A percentile compares a stretch with the other conserved stretches of the same genome.
phyloP scores from a whole-genome alignment of 2,113 vertebrate genomes.

The Bolborhynchus lineola region DNA sequence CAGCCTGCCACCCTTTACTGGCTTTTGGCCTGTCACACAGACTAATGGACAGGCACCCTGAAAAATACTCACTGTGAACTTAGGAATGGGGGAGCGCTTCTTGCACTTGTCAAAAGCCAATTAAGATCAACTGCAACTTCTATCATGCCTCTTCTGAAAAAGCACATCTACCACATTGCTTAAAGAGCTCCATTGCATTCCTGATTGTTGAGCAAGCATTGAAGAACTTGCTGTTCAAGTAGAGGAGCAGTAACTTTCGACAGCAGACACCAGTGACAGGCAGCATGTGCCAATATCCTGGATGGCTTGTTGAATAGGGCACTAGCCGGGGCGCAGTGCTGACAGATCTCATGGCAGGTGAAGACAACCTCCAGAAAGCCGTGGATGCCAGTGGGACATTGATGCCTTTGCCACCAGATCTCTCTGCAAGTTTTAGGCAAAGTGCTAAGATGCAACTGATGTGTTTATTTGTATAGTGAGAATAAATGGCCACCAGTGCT shows the following conservation, averaged over 20 bases:
- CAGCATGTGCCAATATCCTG: neutral
- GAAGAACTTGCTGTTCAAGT: neutral
- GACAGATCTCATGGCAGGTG: neutral
- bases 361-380: neutral
- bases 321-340: neutral
- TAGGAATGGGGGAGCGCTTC: neutral
- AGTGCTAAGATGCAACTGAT: neutral
- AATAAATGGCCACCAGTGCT: neutral
- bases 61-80: neutral
- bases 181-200: neutral
- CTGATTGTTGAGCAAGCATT: neutral
- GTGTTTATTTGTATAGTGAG: neutral
- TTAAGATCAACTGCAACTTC: conserved; percentile 6
- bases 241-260: neutral
- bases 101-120: conserved; percentile 14
- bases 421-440: neutral
- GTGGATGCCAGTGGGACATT: neutral
- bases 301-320: neutral
- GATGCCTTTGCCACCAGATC: neutral
- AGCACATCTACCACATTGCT: rapidly evolving
- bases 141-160: neutral
- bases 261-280: neutral
- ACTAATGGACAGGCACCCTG: neutral
- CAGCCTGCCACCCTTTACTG: conserved; percentile 34
- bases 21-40: conserved; percentile 30